phyloP scores from a whole-genome alignment of 1,140 invertebrate genomes.

The Acromyrmex echinatior region DNA sequence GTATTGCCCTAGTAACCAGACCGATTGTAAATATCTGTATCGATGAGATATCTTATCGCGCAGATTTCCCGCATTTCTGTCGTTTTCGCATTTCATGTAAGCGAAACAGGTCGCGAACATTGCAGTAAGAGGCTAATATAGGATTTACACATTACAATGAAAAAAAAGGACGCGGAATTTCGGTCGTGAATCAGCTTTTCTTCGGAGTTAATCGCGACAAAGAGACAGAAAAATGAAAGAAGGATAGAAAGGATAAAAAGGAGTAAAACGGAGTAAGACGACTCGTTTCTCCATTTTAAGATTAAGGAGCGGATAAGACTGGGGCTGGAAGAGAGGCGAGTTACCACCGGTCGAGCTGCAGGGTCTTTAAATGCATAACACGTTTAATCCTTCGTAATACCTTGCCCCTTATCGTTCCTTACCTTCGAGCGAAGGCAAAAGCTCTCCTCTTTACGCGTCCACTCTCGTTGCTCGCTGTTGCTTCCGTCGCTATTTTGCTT shows the following conservation, averaged over 20 bases:
- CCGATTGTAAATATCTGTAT: constrained; percentile 13
- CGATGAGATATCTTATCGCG: not conserved
- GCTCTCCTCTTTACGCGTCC: not conserved
- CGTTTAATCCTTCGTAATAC: constrained; percentile 63
- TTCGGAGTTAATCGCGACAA: constrained; percentile 35
- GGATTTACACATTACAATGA: constrained; percentile 7
- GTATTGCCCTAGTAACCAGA: not conserved
- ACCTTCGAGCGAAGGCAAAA: not conserved
- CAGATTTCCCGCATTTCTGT: not conserved
- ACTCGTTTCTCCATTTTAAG: constrained; percentile 26
- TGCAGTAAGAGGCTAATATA: not conserved
- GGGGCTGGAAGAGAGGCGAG: constrained; percentile 19
- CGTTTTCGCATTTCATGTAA: not conserved
- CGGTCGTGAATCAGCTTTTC: constrained; percentile 39
- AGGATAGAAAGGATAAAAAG: not conserved
- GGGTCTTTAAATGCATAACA: constrained; percentile 65
- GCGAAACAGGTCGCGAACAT: constrained; percentile 12
- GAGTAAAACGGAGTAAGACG: not conserved
- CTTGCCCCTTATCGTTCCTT: constrained; percentile 55
- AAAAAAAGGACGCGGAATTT: constrained; percentile 1
- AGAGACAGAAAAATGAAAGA: not conserved
- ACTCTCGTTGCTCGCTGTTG: not conserved
- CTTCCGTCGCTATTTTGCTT: constrained; percentile 27
- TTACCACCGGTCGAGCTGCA: constrained; percentile 29
- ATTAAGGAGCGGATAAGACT: constrained; percentile 58